Base-by-base conservation (phyloP, 2,888 invertebrate genomes). In the Trichopria drosophilae region DNA sequence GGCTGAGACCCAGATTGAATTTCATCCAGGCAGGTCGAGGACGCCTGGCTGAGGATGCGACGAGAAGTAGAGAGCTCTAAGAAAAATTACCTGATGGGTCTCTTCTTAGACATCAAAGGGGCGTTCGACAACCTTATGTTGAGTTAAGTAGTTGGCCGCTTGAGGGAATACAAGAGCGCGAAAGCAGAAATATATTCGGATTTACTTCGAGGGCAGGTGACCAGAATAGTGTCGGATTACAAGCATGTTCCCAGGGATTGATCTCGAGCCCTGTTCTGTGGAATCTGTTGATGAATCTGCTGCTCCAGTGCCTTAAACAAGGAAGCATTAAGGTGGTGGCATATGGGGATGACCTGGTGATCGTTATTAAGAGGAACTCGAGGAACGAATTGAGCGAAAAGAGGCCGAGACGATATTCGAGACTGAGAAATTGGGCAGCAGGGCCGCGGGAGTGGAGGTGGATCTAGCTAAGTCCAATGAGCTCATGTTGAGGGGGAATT, bases 161-260 rank as follows among this genome's bases (percentile, higher is more conserved):
- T 1, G 7, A 28, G 2, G 28, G 23, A 10, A 6, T 50, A 0
- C 22, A 26, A 15, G 6, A 10, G 4, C 2, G 43, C 5, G 7
- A 24, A 0, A 20, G 34, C n/a, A n/a, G n/a, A n/a, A n/a, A n/a
- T n/a, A n/a, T n/a, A n/a, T n/a, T n/a, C n/a, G n/a, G n/a, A n/a
- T n/a, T n/a, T n/a, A n/a, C n/a, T 41, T 3, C 2, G 9, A 6
- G 31, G 19, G 1, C 12, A 26, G 1, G 22, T 4, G 1, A 22
- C 23, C 4, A 0, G 1, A 9, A 32, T 36, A 1, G n/a, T 7
- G 0, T 32, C 22, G 9, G n/a, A 13, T 1, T n/a, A 2, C 35
- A 41, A 18, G 55, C 46, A 1, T 55, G 50, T 10, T 50, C 52
- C 5, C 54, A 54, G 28, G 54, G 57, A 1, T 57, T 54, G 0